These are phyloP conservation scores for Neogale vison DNA, from an alignment of 2,113 vertebrate species.

Conservation along the genomic window DNA sequence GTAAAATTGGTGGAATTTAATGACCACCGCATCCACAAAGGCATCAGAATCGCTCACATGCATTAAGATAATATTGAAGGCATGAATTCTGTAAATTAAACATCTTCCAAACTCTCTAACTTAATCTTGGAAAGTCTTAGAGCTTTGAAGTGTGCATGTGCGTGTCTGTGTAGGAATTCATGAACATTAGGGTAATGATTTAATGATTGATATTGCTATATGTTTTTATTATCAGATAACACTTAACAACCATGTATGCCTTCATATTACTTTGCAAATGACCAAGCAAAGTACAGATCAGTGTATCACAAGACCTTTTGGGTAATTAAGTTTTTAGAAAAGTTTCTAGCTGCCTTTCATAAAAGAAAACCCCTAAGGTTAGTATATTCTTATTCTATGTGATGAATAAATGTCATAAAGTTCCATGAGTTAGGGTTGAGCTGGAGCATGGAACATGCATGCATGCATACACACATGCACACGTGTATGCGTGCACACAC, in stretches of 20 bases:
- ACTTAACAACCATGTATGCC: neutral
- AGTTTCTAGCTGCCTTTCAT: neutral
- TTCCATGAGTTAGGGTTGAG: neutral
- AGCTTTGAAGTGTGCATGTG: neutral
- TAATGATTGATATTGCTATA: neutral
- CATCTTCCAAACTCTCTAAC: neutral
- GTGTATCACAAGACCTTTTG: neutral
- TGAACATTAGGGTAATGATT: neutral
- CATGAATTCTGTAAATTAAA: neutral
- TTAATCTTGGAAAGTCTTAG: neutral
- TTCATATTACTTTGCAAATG: neutral
- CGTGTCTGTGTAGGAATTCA: neutral
- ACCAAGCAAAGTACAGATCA: neutral
- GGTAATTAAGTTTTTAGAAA: neutral
- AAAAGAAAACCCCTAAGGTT: neutral
- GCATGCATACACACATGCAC: neutral
- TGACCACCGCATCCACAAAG: neutral
- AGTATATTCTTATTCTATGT: neutral
- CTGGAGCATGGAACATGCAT: neutral
- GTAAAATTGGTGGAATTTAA: neutral
- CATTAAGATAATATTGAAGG: neutral
- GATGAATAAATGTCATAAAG: neutral
- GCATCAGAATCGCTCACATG: neutral
- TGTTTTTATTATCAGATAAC: neutral
- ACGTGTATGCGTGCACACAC: neutral